Percentiles rank a stretch among this genome's conserved stretches.
Conservation (phyloP, 2,888 invertebrate species). For the Cloeon dipterum region DNA sequence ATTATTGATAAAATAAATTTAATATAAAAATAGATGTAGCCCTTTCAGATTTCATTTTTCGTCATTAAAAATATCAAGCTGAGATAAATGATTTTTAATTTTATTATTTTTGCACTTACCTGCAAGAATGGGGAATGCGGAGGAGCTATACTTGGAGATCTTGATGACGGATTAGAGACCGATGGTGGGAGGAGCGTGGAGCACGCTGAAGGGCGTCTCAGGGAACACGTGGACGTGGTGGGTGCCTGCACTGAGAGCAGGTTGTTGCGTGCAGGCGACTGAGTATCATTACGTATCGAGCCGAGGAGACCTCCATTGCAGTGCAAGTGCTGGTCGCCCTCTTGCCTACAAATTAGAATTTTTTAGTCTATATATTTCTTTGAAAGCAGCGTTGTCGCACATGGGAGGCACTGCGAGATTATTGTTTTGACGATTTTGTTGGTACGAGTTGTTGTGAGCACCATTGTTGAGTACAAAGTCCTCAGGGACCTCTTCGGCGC, state of each 20-base stretch:
- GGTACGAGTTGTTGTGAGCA: conserved; percentile 3
- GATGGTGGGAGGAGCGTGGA: conserved; percentile 19
- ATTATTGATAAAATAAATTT: too few species aligned
- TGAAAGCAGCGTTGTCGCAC: too few species aligned
- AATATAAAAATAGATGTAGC: too few species aligned
- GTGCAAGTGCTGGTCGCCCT: conserved; percentile 43
- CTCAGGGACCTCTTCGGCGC: neutral
- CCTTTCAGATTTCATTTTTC: too few species aligned
- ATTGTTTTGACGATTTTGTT: neutral
- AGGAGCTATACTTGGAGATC: conserved; percentile 11
- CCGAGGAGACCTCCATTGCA: conserved; percentile 33
- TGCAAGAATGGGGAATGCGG: conserved; percentile 11
- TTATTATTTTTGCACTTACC: too few species aligned
- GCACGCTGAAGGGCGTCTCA: conserved; percentile 16
- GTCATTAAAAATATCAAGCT: too few species aligned
- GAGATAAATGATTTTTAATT: too few species aligned
- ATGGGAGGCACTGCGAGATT: too few species aligned
- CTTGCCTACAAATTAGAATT: too few species aligned
- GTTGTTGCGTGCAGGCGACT: neutral
- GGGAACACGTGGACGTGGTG: conserved; percentile 13
- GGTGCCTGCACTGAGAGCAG: conserved; percentile 4
- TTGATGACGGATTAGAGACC: conserved; percentile 7
- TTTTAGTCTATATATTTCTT: neutral
- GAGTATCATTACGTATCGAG: conserved; percentile 45
- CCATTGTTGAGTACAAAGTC: conserved; percentile 1